These are phyloP conservation scores for Strigamia crassipes DNA, from an alignment of 2,888 invertebrate genomes.

Conservation along the genomic window DNA sequence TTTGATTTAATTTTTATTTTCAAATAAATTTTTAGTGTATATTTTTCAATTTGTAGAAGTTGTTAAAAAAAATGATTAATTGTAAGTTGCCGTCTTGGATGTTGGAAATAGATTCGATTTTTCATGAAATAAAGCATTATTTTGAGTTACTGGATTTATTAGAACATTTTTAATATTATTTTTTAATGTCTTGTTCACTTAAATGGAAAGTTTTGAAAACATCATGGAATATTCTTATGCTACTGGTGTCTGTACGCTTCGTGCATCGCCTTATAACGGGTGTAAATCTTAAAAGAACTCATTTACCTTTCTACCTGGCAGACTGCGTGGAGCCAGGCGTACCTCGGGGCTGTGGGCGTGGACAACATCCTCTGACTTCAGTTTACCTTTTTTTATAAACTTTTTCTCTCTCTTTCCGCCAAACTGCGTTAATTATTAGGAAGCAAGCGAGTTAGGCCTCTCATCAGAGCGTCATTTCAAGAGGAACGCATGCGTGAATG, in stretches of 20 bases:
- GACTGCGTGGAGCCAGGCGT: conserved; percentile 26
- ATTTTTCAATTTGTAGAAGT: not conserved
- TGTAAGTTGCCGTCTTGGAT: not conserved
- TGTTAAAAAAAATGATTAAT: not conserved
- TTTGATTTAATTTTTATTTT: not conserved
- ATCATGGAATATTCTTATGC: not conserved
- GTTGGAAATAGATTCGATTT: not conserved
- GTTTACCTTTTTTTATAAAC: conserved; percentile 4
- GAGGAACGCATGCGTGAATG: conserved; percentile 24
- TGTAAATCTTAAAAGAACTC: conserved; percentile 3
- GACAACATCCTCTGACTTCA: conserved; percentile 23
- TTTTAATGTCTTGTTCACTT: too few species aligned
- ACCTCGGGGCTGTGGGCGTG: conserved; percentile 11
- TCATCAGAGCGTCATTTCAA: conserved; percentile 14
- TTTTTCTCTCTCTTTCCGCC: conserved; percentile 6
- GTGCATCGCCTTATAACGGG: not conserved
- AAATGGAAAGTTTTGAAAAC: too few species aligned
- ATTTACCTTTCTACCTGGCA: conserved; percentile 34
- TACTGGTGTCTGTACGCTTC: not conserved
- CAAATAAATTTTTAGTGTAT: not conserved
- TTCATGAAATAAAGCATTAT: conserved; percentile 10
- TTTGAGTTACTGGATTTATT: not conserved
- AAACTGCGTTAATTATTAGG: conserved; percentile 31
- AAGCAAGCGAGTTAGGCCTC: conserved; percentile 19
- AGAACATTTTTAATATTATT: not conserved